Percentiles rank a stretch among this genome's conserved stretches.
phyloP scores from a whole-genome alignment of 64 coral and sea anemone genomes.

The Hydrozoanthus tunicans region DNA sequence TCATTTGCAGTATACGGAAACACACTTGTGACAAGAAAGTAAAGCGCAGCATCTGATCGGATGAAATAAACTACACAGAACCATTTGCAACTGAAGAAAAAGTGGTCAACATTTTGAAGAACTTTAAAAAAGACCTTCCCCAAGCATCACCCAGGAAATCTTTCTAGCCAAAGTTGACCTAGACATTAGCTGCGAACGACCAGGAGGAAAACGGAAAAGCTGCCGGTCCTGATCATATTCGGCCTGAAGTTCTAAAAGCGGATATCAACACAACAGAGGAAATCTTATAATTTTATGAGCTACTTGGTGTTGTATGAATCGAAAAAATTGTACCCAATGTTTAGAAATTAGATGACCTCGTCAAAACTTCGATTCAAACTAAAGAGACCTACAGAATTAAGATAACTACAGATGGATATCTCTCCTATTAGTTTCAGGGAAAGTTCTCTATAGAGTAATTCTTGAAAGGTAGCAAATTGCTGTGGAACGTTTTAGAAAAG shows the following conservation, averaged over 20 bases:
- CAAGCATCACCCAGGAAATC: not conserved
- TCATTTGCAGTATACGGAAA: not conserved
- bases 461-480: constrained; percentile 32
- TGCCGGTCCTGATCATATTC: constrained; percentile 32
- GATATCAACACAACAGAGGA: constrained; percentile 32
- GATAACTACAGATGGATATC: constrained; percentile 51
- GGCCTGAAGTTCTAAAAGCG: not conserved
- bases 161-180: constrained; percentile 27
- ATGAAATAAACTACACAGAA: not conserved
- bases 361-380: constrained; percentile 55
- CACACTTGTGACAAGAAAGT: not conserved
- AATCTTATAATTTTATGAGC: constrained; percentile 2
- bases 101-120: not conserved
- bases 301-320: constrained; percentile 29
- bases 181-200: constrained; percentile 16
- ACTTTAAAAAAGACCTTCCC: not conserved
- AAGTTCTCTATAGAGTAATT: constrained; percentile 46
- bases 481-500: constrained; percentile 49
- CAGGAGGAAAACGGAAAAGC: constrained; percentile 23
- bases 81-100: not conserved
- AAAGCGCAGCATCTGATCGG: constrained; percentile 8
- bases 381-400: constrained; percentile 48
- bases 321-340: constrained; percentile 34
- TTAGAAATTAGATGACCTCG: constrained; percentile 48
- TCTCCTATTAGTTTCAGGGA: constrained; percentile 53